Evolutionary conservation across 2,888 invertebrate species (phyloP), one percentile per base, ranked within the genome.

Genomic region (Latrodectus elegans): DNA sequence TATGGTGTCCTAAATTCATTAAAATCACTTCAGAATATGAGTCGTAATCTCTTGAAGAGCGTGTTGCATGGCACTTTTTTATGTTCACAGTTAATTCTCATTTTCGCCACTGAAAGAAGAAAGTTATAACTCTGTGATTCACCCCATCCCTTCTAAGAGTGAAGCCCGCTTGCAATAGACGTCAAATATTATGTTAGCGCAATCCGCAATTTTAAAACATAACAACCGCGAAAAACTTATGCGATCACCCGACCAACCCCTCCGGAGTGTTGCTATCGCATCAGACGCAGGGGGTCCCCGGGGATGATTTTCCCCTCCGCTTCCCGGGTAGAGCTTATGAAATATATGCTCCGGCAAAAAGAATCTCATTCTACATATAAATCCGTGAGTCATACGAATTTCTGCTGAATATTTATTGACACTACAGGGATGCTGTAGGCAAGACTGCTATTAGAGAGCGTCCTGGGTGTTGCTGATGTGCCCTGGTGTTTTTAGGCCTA

Each of bases 371-470:
- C 52, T 49, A 52, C 38, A 55, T 26, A 51, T 60, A 60, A 68
- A 26, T 68, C n/a, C 17, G 60, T 80, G 70, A 79, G 85, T 79
- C 53, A 79, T 80, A 86, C 22, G 55, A 65, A 64, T 70, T 80
- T 74, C n/a, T 80, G 38, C 76, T 86, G 85, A 86, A 86, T 86
- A 86, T 86, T 86, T 86, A 86, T 86, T 86, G 80, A 64, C 75
- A 71, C 75, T 55, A 38, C 75, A 80, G 85, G 85, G 76, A 70
- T 80, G 71, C 60, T 22, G 52, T n/a, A 75, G 38, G 1, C 17
- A n/a, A 38, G 38, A 65, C 26, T 4, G 38, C 4, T 38, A 38
- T 38, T 38, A 38, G 38, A 75, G 75, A 75, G 15, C 26, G 64
- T 53, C 26, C 26, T 26, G 70, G 70, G 26, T 14, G 70, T 15